These are phyloP conservation scores for Amphiprion clarkii DNA, from an alignment of 2,797 vertebrate genomes.

Conservation along the genomic window DNA sequence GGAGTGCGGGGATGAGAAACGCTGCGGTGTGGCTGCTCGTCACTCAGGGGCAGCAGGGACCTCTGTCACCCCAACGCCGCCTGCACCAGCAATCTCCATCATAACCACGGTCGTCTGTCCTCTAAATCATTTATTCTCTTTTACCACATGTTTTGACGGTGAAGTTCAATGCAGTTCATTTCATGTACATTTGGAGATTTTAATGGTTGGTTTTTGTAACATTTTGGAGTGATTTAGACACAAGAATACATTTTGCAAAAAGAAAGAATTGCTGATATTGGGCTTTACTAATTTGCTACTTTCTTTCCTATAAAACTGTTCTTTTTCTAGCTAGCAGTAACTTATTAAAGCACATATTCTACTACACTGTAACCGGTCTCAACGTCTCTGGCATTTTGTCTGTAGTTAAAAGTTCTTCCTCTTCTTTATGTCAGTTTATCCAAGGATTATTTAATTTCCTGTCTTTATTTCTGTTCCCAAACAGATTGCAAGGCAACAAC, in stretches of 20 bases:
- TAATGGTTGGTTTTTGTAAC: slow-evolving; percentile 9
- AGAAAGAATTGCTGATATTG: not conserved
- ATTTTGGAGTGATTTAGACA: slow-evolving; percentile 10
- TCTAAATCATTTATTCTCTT: slow-evolving; percentile 59
- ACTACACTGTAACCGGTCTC: slow-evolving; percentile 3
- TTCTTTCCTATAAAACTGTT: not conserved
- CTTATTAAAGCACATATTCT: not conserved
- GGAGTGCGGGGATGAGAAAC: slow-evolving; percentile 85
- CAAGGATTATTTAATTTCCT: slow-evolving; percentile 8
- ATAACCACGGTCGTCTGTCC: slow-evolving; percentile 63
- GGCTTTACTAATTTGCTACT: not conserved
- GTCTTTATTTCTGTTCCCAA: slow-evolving; percentile 67
- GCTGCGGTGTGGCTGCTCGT: slow-evolving; percentile 51
- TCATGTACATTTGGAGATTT: slow-evolving; percentile 27
- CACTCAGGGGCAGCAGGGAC: slow-evolving; percentile 58
- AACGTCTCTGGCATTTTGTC: not conserved
- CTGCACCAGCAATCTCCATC: slow-evolving; percentile 54
- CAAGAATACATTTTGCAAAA: slow-evolving; percentile 1
- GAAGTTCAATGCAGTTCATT: slow-evolving; percentile 16
- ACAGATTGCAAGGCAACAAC: slow-evolving; percentile 99
- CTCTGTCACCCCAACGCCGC: slow-evolving; percentile 52
- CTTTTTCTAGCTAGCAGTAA: not conserved
- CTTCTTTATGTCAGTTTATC: slow-evolving; percentile 12
- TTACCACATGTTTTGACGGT: slow-evolving; percentile 25
- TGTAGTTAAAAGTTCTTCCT: not conserved